These are phyloP conservation scores for Neomicropteryx cornuta DNA, from an alignment of 1,140 invertebrate genomes.

Conservation along the genomic window DNA sequence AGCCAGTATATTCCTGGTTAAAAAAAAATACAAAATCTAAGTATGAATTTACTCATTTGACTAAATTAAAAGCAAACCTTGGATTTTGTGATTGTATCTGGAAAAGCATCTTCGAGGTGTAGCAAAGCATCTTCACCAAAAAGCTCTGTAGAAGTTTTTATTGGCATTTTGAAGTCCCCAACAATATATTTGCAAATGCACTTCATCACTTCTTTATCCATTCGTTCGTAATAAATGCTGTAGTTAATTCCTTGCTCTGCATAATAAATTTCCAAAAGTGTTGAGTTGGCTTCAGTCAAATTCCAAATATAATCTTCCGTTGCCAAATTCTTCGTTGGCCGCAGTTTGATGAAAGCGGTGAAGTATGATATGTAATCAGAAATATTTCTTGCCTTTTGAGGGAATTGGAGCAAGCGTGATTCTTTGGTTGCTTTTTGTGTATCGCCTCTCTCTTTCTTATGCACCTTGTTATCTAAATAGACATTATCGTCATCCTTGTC, in stretches of 20 bases:
- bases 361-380: constrained; percentile 39
- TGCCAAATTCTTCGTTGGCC: constrained; percentile 29
- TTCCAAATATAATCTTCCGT: constrained; percentile 32
- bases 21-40: too few relatives aligned
- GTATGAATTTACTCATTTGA: constrained; percentile 3
- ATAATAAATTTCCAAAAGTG: constrained; percentile 45
- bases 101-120: constrained; percentile 22
- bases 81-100: neutral
- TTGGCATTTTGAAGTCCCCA: constrained; percentile 34
- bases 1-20: too few relatives aligned
- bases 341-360: constrained; percentile 40
- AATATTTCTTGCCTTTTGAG: constrained; percentile 22
- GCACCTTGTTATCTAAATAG: constrained; percentile 33
- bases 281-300: constrained; percentile 29
- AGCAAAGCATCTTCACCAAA: constrained; percentile 34
- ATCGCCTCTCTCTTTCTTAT: constrained; percentile 27
- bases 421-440: constrained; percentile 23
- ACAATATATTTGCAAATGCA: constrained; percentile 43
- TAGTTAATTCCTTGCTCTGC: constrained; percentile 39
- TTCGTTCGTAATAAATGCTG: constrained; percentile 40
- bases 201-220: constrained; percentile 39
- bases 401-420: constrained; percentile 36
- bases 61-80: neutral
- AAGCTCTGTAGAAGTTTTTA: constrained; percentile 31
- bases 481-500: constrained; percentile 23